Evolutionary conservation across 2,888 invertebrate genomes (phyloP).

Genomic region (Eumerus sabulonum): DNA sequence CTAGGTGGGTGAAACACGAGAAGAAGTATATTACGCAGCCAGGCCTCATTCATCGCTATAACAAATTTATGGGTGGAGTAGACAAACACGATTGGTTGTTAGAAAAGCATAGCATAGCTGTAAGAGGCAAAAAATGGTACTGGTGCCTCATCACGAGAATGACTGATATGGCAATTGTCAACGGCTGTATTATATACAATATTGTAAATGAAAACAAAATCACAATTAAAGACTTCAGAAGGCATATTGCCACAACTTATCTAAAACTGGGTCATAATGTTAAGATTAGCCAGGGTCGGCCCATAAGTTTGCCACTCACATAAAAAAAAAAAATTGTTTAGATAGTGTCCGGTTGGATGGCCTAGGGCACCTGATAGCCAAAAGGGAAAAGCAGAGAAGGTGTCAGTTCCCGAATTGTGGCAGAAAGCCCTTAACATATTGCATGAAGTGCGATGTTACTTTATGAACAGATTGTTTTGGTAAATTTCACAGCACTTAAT

Average conservation of each 20-base stretch:
- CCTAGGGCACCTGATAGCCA: too few relatives aligned
- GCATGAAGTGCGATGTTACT: not conserved
- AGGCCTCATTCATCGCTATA: not conserved
- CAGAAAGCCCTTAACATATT: not conserved
- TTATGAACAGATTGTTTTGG: not conserved
- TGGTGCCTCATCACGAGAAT: not conserved
- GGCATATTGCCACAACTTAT: not conserved
- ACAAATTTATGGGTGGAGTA: slow-evolving; percentile 2
- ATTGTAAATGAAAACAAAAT: not conserved
- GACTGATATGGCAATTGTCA: not conserved
- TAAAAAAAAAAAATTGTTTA: not conserved
- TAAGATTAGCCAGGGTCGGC: not conserved
- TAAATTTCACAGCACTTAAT: not conserved
- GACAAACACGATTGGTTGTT: slow-evolving; percentile 4
- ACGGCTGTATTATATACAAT: not conserved
- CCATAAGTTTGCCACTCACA: not conserved
- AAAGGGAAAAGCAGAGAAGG: not conserved
- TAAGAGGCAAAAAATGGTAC: slow-evolving; percentile 9
- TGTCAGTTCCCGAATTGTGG: not conserved
- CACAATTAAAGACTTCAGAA: not conserved
- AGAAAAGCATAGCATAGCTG: not conserved
- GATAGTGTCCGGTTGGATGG: not conserved
- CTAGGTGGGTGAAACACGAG: too few relatives aligned
- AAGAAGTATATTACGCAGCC: not conserved
- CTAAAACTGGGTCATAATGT: not conserved